phyloP scores from a whole-genome alignment of 2,797 vertebrate genomes.

The Hippopotamyrus pictus region DNA sequence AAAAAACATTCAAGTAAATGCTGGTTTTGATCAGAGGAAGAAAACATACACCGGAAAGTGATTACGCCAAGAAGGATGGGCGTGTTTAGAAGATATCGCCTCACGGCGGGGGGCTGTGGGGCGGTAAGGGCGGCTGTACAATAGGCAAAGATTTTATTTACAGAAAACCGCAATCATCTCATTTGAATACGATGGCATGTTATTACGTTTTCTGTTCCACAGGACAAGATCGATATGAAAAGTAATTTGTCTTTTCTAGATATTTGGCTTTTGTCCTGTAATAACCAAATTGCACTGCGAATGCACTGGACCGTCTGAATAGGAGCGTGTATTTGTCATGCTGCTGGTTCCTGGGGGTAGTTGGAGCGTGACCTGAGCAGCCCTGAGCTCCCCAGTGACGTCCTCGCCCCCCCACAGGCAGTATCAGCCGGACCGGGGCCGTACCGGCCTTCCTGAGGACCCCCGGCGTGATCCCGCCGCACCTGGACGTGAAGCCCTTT shows the following conservation, averaged over 20 bases:
- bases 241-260: background rate
- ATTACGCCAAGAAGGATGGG: background rate
- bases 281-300: background rate
- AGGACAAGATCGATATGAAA: background rate
- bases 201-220: background rate
- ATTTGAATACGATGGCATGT: background rate
- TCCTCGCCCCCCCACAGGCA: constrained; percentile 56
- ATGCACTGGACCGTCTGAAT: background rate
- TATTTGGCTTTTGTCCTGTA: background rate
- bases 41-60: background rate
- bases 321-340: background rate
- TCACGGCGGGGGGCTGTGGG: background rate
- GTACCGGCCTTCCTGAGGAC: constrained; percentile 78
- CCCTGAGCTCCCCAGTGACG: background rate
- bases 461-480: constrained; percentile 73
- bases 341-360: background rate
- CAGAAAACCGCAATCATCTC: background rate
- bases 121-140: background rate
- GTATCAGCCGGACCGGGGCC: constrained; percentile 76
- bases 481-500: constrained; percentile 84
- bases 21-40: background rate
- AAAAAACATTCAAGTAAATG: background rate
- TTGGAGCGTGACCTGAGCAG: background rate
- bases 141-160: background rate
- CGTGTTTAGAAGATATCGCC: background rate